phyloP scores from a whole-genome alignment of 2,888 invertebrate species.

The Operophtera brumata region DNA sequence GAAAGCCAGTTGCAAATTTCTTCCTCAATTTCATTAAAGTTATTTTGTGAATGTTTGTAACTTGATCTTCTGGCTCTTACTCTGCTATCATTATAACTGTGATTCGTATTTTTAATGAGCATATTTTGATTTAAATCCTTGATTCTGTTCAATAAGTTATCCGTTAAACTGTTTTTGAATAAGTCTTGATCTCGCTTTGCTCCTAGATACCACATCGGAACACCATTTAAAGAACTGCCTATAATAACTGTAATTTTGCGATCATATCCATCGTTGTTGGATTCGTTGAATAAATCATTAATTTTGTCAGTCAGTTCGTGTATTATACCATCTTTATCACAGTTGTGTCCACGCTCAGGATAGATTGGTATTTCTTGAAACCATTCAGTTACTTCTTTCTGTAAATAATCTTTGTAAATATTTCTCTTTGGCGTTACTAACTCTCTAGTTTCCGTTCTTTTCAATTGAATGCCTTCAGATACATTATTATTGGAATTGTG shows the following conservation, averaged over 20 bases:
- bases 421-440: slow-evolving; percentile 23
- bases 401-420: slow-evolving; percentile 40
- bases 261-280: slow-evolving; percentile 34
- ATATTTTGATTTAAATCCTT: slow-evolving; percentile 35
- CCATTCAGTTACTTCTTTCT: slow-evolving; percentile 43
- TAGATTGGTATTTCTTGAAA: slow-evolving; percentile 45
- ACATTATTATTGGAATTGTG: not conserved
- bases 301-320: slow-evolving; percentile 47
- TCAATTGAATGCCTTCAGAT: slow-evolving; percentile 8
- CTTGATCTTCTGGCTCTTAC: not conserved
- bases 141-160: slow-evolving; percentile 44
- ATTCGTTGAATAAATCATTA: slow-evolving; percentile 26
- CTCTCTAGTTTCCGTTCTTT: slow-evolving; percentile 9
- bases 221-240: slow-evolving; percentile 40
- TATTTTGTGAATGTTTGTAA: not conserved
- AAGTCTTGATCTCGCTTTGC: slow-evolving; percentile 31
- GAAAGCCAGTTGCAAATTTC: slow-evolving; percentile 11
- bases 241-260: slow-evolving; percentile 39
- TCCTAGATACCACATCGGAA: slow-evolving; percentile 47
- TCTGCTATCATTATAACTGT: not conserved
- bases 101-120: not conserved
- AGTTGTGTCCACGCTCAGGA: slow-evolving; percentile 31
- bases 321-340: slow-evolving; percentile 41
- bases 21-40: slow-evolving; percentile 7
- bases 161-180: slow-evolving; percentile 38